Conservation (phyloP, 2,888 invertebrate species). For the Plebejus argus region DNA sequence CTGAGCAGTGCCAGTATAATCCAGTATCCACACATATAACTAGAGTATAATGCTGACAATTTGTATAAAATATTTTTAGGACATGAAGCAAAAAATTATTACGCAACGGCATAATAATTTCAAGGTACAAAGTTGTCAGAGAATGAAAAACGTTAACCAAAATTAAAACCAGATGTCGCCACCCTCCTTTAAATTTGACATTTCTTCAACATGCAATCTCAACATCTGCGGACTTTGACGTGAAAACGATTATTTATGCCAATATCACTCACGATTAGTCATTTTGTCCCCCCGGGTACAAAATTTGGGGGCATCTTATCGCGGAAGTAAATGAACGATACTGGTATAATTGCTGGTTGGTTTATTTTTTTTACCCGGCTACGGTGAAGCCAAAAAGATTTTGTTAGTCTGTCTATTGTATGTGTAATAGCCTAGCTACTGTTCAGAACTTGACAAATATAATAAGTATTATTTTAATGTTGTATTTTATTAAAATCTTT, state of each 20-base stretch:
- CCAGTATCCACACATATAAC: too few species aligned
- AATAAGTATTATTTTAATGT: too few species aligned
- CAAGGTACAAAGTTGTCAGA: neutral
- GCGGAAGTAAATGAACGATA: neutral
- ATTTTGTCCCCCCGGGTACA: neutral
- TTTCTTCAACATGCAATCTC: conserved; percentile 51
- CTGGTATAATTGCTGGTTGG: neutral
- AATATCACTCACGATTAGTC: conserved; percentile 31
- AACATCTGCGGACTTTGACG: conserved; percentile 55
- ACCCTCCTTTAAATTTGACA: conserved; percentile 55
- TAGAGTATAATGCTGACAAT: neutral
- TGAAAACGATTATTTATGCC: conserved; percentile 49
- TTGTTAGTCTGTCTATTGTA: too few species aligned
- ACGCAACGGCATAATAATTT: neutral
- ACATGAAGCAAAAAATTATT: neutral
- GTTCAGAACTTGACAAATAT: too few species aligned
- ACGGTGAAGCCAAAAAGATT: too few species aligned
- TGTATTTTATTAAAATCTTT: too few species aligned
- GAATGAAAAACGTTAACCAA: conserved; percentile 21
- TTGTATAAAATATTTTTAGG: neutral
- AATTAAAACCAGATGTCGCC: conserved; percentile 45
- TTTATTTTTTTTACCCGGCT: neutral
- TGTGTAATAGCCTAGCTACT: too few species aligned
- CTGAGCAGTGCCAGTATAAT: neutral
- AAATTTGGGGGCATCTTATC: neutral